Evolutionary conservation across 64 coral and sea anemone species (phyloP), one percentile per base, ranked within the genome.

Genomic region (Catalaphyllia jardinei): DNA sequence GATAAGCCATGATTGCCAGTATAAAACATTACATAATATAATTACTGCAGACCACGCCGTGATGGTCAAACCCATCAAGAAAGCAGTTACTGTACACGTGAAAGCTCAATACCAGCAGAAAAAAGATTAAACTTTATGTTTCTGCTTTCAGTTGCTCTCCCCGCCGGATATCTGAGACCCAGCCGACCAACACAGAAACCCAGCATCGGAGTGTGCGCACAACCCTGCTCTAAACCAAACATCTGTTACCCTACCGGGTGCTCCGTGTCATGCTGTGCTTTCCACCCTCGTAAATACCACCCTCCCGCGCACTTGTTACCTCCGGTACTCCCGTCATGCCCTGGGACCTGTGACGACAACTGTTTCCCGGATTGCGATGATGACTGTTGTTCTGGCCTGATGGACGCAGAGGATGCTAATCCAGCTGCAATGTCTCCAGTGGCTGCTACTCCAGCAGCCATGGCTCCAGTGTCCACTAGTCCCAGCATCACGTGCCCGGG

Each of bases 221-320:
- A 93, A 60, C 94, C 94, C 11, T 96, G 94, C 71, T 90, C 94
- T 11, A 90, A 73, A 57, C 94, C 94, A 52, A 87, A 75, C 11
- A 19, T 85, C 24, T 96, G 94, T 67, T 96, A 79, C 42, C 24
- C 73, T 1, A 39, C 61, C 5, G 94, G 94, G 16, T 96, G 94
- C 22, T 46, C 74, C 22, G 91, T 93, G 39, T 4, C 35, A 12
- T 96, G 94, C 73, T 96, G 94, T 17, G 88, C 94, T 30, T 96
- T 90, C 62, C 82, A 81, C 24, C 38, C 81, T 0, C 49, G 17
- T 19, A 77, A 77, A 22, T 77, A 77, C 33, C 78, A 73, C 7
- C 61, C 9, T 15, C 71, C 72, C 59, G 8, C 71, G 1, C 28
- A 17, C 24, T 22, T 69, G 15, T 0, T 49, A 20, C 74, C 79